Conservation (phyloP, 2,888 invertebrate species). For the Cinara cedri region DNA sequence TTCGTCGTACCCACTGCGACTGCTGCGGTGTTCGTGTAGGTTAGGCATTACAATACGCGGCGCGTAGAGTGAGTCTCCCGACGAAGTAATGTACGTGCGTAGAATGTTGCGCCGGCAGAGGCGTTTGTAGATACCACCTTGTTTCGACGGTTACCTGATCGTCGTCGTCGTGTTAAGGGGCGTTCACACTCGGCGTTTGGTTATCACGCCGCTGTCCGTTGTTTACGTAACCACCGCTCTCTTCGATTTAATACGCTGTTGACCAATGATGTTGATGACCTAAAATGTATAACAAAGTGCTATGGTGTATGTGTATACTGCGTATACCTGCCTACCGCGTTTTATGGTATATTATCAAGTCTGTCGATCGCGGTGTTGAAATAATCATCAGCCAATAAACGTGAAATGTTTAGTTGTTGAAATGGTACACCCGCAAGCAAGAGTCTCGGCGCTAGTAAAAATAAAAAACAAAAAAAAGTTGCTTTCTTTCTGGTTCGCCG, state of each 20-base stretch:
- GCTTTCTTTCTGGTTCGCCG: too few species aligned
- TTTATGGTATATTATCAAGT: background rate
- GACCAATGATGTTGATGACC: constrained; percentile 30
- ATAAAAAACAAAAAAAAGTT: too few species aligned
- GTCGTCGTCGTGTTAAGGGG: constrained; percentile 17
- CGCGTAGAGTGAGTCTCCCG: background rate
- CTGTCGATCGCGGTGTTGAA: background rate
- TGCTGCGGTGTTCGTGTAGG: background rate
- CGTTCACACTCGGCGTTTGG: constrained; percentile 36
- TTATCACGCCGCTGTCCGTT: background rate
- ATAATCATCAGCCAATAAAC: background rate
- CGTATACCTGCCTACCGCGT: background rate
- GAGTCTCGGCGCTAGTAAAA: too few species aligned
- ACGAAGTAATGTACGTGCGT: constrained; percentile 1
- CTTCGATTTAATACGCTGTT: constrained; percentile 18
- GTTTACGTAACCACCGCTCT: constrained; percentile 14
- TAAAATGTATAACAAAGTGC: constrained; percentile 20
- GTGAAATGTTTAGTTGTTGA: too few species aligned
- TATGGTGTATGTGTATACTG: too few species aligned
- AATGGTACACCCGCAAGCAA: too few species aligned
- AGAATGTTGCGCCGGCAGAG: constrained; percentile 4
- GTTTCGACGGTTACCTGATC: constrained; percentile 46
- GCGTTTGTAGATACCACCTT: constrained; percentile 23
- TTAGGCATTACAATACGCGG: background rate
- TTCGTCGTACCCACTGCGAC: constrained; percentile 1